Base-by-base conservation (phyloP, 1,140 invertebrate genomes). In the Dendrolimus punctatus region DNA sequence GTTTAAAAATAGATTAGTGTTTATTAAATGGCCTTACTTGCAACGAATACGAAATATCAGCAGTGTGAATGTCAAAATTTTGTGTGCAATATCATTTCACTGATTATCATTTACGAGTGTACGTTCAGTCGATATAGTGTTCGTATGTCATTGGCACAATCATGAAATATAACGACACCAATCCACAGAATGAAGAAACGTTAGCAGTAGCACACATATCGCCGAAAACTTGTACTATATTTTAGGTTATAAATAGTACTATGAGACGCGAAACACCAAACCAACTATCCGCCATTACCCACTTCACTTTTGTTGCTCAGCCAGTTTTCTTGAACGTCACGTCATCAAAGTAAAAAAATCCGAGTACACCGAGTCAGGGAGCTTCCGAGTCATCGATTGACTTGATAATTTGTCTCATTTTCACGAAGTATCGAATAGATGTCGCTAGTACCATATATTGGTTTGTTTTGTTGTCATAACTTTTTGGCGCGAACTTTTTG, bases 211-310 rank as follows among this genome's bases (percentile, higher is more conserved):
- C 74, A 76, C 80, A 86, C 85, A 88, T 85, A 88, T 87, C 82
- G 83, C 79, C 83, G 81, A 87, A 87, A 87, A 83, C 83, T 86
- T 79, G 76, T 84, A 80, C 77, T 85, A 81, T 85, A 81, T 85
- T 87, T 86, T 85, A 87, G 84, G 85, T 87, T 87, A 87, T 86
- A 87, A 87, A 87, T 87, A 87, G 85, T 83, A 78, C 80, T 81
- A 80, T 77, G 75, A 75, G 80, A 87, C 84, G 82, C 81, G 84
- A 80, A 84, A 84, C 82, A 82, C 73, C 80, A 23, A 23, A 23
- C 23, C 23, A 80, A 82, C 79, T 72, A 79, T 83, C 79, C 85
- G 85, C 85, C 85, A 86, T 87, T 87, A 86, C 80, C 73, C 68
- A 80, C 73, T 73, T 83, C 81, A 50, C 23, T 51, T 60, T 59